These are phyloP conservation scores for Eremophila alpestris DNA, from an alignment of 2,797 vertebrate species.

Conservation along the genomic window DNA sequence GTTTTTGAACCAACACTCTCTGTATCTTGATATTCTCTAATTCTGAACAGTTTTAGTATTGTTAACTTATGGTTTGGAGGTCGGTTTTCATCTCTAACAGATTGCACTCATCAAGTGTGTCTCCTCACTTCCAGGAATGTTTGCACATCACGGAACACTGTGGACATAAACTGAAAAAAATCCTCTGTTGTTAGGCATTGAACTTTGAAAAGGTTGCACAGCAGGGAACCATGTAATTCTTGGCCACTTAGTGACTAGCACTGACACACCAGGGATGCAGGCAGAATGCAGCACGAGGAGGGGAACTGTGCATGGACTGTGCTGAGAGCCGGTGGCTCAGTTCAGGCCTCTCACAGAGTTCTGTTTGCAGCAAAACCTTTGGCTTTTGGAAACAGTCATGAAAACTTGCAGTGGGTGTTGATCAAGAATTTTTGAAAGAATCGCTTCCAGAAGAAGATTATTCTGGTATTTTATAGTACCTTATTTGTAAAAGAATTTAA, in stretches of 20 bases:
- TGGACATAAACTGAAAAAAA: not conserved
- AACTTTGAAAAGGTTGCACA: conserved; percentile 22
- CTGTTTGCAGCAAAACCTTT: not conserved
- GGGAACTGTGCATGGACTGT: not conserved
- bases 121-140: not conserved
- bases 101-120: not conserved
- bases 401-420: not conserved
- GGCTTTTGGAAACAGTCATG: not conserved
- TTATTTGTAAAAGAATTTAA: not conserved
- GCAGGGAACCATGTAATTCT: not conserved
- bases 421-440: not conserved
- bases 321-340: not conserved
- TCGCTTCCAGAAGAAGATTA: not conserved
- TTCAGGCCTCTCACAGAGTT: not conserved
- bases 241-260: not conserved
- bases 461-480: not conserved
- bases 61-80: not conserved
- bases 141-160: not conserved
- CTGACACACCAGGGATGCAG: not conserved
- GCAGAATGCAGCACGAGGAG: not conserved
- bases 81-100: not conserved
- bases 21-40: not conserved
- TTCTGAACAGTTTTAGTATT: not conserved
- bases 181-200: not conserved
- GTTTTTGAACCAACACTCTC: not conserved